Evolutionary conservation across 2,888 invertebrate genomes (phyloP), one percentile per base, ranked within the genome.

Genomic region (Nycteola revayana): DNA sequence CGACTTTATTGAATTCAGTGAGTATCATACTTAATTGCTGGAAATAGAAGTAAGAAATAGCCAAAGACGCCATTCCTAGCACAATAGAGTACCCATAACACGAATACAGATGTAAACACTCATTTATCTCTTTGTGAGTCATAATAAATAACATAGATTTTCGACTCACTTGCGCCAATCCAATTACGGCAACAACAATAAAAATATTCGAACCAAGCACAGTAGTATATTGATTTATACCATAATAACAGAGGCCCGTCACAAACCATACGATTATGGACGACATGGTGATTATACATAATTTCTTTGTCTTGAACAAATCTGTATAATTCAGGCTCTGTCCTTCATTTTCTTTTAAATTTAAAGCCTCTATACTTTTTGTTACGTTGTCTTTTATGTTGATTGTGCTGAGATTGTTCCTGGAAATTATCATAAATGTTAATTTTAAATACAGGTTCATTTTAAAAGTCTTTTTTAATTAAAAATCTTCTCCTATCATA

Each of bases 151-250:
- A n/a, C n/a, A n/a, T n/a, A n/a, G n/a, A n/a, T n/a, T n/a, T 14
- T 14, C 5, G 14, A 50, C 60, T 62, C 17, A 79, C 79, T 69
- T 77, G 72, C 25, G 73, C 52, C 7, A 71, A 30, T 9, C 77
- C 76, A 32, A 66, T 29, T 14, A 72, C 40, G 1, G 59, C 44
- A 7, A 69, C 66, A 4, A 66, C 61, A 0, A 70, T 32, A 20
- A 68, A 74, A 22, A 72, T 50, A 47, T 76, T 66, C 0, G 59
- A 37, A 3, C 68, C 73, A 18, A 76, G 42, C 3, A 65, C 51
- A 1, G 72, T 60, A 10, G 65, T 42, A 34, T 76, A 77, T 34
- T 79, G 75, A 42, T 56, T 69, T 23, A 78, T 55, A 5, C 80
- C 77, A 27, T 43, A 81, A 43, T 60, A 78, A 26, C 64, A 65